Evolutionary conservation across 2,888 invertebrate genomes (phyloP).

Genomic region (Scaptomyza tumidula): DNA sequence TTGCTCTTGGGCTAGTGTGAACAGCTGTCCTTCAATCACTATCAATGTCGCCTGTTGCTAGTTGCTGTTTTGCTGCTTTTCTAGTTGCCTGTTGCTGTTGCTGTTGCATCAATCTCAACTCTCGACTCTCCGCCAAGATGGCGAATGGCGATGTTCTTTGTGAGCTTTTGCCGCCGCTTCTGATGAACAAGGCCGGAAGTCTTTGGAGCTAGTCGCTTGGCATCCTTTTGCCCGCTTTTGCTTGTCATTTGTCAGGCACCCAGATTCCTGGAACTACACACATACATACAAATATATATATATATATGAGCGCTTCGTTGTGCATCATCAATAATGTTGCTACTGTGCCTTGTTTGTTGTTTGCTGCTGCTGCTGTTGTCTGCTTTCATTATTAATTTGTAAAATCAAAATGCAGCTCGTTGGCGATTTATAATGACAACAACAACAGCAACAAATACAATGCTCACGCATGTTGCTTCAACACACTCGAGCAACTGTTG

Average conservation of each 20-base stretch:
- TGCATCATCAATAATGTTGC: constrained; percentile 76
- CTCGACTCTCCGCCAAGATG: constrained; percentile 64
- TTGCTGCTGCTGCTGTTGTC: constrained; percentile 23
- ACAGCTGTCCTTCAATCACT: constrained; percentile 81
- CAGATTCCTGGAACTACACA: constrained; percentile 61
- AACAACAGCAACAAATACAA: constrained; percentile 54
- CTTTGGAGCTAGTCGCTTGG: constrained; percentile 42
- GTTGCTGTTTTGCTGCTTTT: constrained; percentile 30
- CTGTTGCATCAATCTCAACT: constrained; percentile 70
- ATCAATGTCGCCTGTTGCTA: constrained; percentile 66
- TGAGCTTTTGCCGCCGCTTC: constrained; percentile 68
- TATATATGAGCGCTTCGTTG: constrained; percentile 21
- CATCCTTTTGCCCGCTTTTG: constrained; percentile 43
- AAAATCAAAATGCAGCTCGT: constrained; percentile 80
- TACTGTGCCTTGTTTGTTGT: constrained; percentile 52
- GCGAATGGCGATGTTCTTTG: constrained; percentile 54
- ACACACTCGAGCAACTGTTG: constrained; percentile 58
- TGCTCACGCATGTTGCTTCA: constrained; percentile 68
- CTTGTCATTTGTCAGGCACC: constrained; percentile 74
- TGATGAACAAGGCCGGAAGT: constrained; percentile 77
- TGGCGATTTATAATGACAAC: constrained; percentile 79
- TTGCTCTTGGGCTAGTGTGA: constrained; percentile 65
- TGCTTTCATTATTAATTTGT: constrained; percentile 80
- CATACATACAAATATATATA: constrained; percentile 25
- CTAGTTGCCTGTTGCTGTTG: constrained; percentile 46